Base-by-base conservation (phyloP, 1,140 invertebrate species). In the Drosophila subobscura region DNA sequence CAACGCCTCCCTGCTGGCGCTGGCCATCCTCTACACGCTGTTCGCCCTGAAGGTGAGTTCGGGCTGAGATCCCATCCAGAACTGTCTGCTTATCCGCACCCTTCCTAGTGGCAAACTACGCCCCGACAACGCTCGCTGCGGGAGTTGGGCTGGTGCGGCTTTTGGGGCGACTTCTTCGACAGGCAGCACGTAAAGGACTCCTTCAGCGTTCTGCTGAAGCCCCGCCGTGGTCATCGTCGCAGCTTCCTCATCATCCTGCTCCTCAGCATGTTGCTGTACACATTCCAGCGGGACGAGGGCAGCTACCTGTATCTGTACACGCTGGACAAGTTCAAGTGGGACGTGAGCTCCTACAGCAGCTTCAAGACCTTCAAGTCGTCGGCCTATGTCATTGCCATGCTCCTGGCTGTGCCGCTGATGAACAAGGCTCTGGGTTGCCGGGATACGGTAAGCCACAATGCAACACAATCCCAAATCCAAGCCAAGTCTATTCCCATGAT, bases 261-360 rank as follows among this genome's bases (percentile, higher is more conserved):
- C 2, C 66, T 95, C 6, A 93, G 94, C 4, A 96, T 96, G 95
- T 93, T 93, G 1, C 92, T 96, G 8, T 96, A 96, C 77, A 95
- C 95, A 44, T 96, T 96, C 70, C 96, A 96, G 91, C 93, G 96
- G 84, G 95, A 96, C 78, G 96, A 96, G 78, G 94, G 93, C 55
- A 92, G 92, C 5, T 94, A 95, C 80, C 93, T 94, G 47, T 96
- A 94, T 74, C 75, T 96, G 12, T 96, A 96, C 55, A 95, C 95
- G 0, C 92, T 93, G 41, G 89, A 93, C 22, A 93, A 94, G 23
- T 96, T 96, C 76, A 88, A 94, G 29, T 96, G 96, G 96, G 91
- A 93, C 44, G 92, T 94, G 0, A 81, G 88, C 1, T 91, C 92
- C 4, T 96, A 93, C 77, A 96, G 95, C 73, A 91, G 93, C 49